Conservation (phyloP, 2,797 vertebrate species). For the Lepus oiostolus region DNA sequence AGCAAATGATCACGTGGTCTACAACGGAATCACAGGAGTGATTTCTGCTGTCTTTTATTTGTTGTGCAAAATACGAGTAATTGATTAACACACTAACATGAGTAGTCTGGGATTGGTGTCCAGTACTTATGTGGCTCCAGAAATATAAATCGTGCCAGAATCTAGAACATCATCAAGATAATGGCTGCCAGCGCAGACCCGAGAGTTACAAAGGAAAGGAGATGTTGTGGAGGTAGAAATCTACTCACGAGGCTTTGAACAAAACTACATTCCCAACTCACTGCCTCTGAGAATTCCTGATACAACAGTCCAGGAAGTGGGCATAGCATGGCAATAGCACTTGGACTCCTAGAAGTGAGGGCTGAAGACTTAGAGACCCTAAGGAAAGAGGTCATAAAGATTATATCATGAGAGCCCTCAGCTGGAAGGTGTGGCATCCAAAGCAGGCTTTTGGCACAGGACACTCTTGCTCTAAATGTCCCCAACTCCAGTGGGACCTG, state of each 20-base stretch:
- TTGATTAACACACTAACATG: fast-evolving
- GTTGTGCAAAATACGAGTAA: background rate
- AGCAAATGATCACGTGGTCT: too few relatives aligned
- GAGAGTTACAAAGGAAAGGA: too few relatives aligned
- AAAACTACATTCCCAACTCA: fast-evolving
- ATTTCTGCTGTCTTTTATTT: background rate
- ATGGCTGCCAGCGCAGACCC: background rate
- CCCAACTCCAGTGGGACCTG: background rate
- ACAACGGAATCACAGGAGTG: fast-evolving
- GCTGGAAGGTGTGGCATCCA: too few relatives aligned
- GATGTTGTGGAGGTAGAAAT: fast-evolving
- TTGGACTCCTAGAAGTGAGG: background rate
- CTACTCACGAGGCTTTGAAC: background rate
- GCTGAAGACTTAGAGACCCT: too few relatives aligned
- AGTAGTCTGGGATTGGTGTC: background rate
- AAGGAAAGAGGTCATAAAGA: fast-evolving
- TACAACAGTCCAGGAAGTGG: fast-evolving
- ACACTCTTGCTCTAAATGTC: fast-evolving
- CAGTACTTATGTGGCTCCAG: background rate
- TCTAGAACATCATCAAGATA: too few relatives aligned
- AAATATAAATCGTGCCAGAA: background rate
- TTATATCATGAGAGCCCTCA: too few relatives aligned
- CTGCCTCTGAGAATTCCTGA: background rate
- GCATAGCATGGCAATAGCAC: fast-evolving
- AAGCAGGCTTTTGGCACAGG: background rate